Conservation (phyloP, 2,113 vertebrate genomes). For the Antechinus stuartii region DNA sequence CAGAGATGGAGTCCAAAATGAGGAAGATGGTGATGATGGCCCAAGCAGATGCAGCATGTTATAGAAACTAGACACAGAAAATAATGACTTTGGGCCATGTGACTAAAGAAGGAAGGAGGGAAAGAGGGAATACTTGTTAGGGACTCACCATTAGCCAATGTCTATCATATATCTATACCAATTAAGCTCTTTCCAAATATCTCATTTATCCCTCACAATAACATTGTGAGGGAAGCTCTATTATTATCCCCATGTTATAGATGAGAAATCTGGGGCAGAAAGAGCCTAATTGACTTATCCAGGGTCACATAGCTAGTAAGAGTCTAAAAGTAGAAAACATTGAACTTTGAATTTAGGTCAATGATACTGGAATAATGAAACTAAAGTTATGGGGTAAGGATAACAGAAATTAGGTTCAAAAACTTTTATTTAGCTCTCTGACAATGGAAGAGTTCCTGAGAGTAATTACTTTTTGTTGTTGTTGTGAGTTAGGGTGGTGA, state of each 20-base stretch:
- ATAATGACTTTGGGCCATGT: conserved; percentile 5
- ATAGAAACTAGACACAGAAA: neutral
- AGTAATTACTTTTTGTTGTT: conserved; percentile 14
- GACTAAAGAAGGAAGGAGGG: neutral
- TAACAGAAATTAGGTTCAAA: conserved; percentile 31
- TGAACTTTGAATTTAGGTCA: conserved; percentile 39
- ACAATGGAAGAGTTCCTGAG: conserved; percentile 30
- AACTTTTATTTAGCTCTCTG: conserved; percentile 40
- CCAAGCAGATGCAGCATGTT: neutral
- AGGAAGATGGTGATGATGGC: neutral
- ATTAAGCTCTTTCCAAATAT: neutral
- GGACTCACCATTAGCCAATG: neutral
- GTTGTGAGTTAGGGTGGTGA: neutral
- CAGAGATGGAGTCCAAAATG: neutral
- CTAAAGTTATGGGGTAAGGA: conserved; percentile 41
- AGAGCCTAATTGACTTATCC: neutral
- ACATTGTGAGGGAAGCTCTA: neutral
- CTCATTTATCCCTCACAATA: neutral
- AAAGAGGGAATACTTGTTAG: neutral
- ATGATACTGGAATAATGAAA: conserved; percentile 37
- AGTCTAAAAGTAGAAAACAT: conserved; percentile 2
- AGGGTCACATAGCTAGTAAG: neutral
- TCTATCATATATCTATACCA: neutral
- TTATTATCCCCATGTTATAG: neutral
- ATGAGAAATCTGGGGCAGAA: neutral